phyloP scores from a whole-genome alignment of 2,888 invertebrate species.

The Thera obeliscata region DNA sequence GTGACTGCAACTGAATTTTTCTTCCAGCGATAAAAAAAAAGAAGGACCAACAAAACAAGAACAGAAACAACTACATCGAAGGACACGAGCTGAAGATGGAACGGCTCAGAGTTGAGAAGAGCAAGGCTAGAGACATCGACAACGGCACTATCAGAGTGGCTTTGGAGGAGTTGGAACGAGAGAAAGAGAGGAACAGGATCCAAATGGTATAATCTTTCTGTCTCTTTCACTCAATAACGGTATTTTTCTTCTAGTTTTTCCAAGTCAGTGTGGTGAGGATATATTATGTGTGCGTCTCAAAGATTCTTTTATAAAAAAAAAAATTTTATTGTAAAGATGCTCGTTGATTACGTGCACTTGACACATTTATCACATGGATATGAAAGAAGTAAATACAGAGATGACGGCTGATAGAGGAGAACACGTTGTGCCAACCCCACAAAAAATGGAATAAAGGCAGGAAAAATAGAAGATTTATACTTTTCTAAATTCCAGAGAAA shows the following conservation, averaged over 20 bases:
- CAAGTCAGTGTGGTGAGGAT: no score
- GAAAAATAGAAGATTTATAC: no score
- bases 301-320: no score
- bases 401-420: no score
- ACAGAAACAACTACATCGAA: conserved; percentile 69
- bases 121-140: conserved; percentile 64
- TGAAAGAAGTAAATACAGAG: no score
- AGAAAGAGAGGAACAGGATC: conserved; percentile 57
- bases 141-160: conserved; percentile 60
- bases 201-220: conserved; percentile 56
- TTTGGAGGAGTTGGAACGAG: conserved; percentile 58
- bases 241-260: no score
- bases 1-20: neutral
- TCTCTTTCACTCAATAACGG: neutral
- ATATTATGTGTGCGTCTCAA: no score
- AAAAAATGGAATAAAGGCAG: no score
- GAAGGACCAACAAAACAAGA: conserved; percentile 66
- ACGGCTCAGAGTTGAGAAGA: conserved; percentile 58
- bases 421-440: no score
- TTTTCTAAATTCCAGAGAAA: conserved; percentile 53
- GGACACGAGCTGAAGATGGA: conserved; percentile 63
- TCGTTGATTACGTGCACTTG: no score
- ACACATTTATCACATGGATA: no score
- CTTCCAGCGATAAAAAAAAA: conserved; percentile 67
- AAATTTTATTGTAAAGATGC: no score